Evolutionary conservation across 2,797 vertebrate species (phyloP), one percentile per base, ranked within the genome.

Genomic region (Neosalanx taihuensis): DNA sequence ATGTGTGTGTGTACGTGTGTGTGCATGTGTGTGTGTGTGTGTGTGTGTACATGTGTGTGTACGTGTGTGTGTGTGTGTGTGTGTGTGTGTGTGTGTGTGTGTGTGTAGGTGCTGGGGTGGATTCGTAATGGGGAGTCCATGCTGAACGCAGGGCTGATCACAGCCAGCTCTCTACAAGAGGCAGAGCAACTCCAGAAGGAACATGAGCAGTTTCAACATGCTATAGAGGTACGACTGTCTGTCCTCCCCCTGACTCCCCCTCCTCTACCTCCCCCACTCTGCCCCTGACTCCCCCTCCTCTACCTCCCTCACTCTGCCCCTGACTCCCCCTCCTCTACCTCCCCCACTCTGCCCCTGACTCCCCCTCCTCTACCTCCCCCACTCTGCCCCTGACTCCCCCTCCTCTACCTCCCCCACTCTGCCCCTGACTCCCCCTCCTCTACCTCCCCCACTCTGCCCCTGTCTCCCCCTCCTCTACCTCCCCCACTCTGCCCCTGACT

Each of bases 121-220:
- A 99, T 99, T 79, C 94, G 97, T 77, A 99, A 99, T 0, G 97
- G 97, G 0, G 97, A 99, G 87, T 99, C 97, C 0, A 99, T 99
- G 97, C 84, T 99, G 67, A 99, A 99, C 1, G 97, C 97, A 0
- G 96, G 97, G 10, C 89, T 99, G 4, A 99, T 99, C 86, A 99
- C 97, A 1, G 97, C 97, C 74, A 99, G 97, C 86, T 99, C 97
- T 0, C 87, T 99, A 67, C 97, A 97, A 84, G 97, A 99, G 81
- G 97, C 97, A 0, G 97, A 99, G 56, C 97, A 99, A 75, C 93
- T 99, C 49, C 97, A 99, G 89, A 90, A 96, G 74, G 97, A 99
- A 56, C 97, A 99, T 0, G 97, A 99, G 73, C 97, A 99, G 84
- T 99, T 99, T 85, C 97, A 99, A 79, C 97, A 99, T 0, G 97